Evolutionary conservation across 2,797 vertebrate genomes (phyloP).

Genomic region (Melanotaenia nigrans): DNA sequence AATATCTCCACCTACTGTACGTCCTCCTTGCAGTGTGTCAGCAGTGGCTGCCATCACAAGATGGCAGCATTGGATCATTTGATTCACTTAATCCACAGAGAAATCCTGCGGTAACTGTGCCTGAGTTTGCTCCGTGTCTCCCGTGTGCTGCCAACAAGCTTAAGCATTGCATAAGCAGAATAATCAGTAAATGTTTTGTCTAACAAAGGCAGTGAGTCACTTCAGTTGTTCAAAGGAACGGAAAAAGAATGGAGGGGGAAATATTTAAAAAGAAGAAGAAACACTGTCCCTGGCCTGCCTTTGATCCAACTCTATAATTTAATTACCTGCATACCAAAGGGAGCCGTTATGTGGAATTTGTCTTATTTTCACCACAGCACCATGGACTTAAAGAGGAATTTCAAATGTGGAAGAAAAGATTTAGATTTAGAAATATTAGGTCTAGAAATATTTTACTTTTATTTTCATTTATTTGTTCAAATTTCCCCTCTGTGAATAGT

Average conservation of each 20-base stretch:
- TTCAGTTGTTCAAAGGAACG: constrained; percentile 66
- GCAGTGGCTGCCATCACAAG: constrained; percentile 43
- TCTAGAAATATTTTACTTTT: no score
- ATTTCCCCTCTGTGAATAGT: no score
- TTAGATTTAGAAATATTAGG: not conserved
- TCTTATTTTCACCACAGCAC: constrained; percentile 18
- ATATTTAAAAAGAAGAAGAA: constrained; percentile 26
- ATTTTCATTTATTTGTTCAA: no score
- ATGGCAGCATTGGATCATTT: constrained; percentile 61
- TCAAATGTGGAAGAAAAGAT: constrained; percentile 4
- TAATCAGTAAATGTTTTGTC: constrained; percentile 54
- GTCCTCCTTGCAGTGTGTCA: not conserved
- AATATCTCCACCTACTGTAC: not conserved
- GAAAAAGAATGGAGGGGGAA: constrained; percentile 43
- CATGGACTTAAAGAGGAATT: constrained; percentile 25
- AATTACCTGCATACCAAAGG: constrained; percentile 66
- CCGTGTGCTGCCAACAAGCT: constrained; percentile 35
- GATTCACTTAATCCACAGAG: accelerated
- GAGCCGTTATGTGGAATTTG: constrained; percentile 49
- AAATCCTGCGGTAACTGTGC: not conserved
- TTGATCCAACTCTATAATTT: constrained; percentile 72
- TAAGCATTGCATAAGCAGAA: constrained; percentile 54
- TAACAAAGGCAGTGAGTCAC: constrained; percentile 66
- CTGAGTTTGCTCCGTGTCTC: constrained; percentile 10
- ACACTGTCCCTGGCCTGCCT: constrained; percentile 43